These are phyloP conservation scores for Hirudinaria manillensis DNA, from an alignment of 2,888 invertebrate species.

Conservation along the genomic window DNA sequence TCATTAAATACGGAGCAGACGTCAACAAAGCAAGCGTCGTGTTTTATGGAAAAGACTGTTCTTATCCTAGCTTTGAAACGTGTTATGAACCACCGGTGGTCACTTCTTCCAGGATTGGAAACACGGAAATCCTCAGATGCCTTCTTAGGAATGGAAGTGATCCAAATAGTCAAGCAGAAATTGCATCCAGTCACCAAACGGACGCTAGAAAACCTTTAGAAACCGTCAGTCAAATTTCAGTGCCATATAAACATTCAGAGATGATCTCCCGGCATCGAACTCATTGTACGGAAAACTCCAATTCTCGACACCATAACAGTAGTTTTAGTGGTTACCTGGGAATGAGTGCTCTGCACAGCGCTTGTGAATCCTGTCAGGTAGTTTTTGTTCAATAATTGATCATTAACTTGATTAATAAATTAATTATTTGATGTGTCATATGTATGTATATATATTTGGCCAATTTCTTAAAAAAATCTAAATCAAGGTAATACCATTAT, in stretches of 20 bases:
- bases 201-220: not conserved
- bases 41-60: conserved; percentile 36
- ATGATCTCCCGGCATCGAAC: too few species aligned
- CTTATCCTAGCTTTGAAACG: conserved; percentile 34
- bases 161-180: not conserved
- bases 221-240: not conserved
- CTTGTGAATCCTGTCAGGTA: conserved; percentile 36
- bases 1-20: conserved; percentile 36
- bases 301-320: not conserved
- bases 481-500: not conserved
- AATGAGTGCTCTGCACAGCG: conserved; percentile 39
- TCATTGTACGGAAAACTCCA: not conserved
- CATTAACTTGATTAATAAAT: conserved; percentile 12
- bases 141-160: conserved; percentile 35
- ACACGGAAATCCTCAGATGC: conserved; percentile 29
- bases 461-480: conserved; percentile 1
- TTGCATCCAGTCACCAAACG: not conserved
- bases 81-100: conserved; percentile 39
- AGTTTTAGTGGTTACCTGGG: conserved; percentile 22
- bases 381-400: conserved; percentile 10
- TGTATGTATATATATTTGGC: too few species aligned
- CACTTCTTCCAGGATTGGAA: conserved; percentile 38
- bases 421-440: not conserved
- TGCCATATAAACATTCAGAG: not conserved
- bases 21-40: conserved; percentile 36